Evolutionary conservation across 2,113 vertebrate species (phyloP).

Genomic region (Upupa epops): DNA sequence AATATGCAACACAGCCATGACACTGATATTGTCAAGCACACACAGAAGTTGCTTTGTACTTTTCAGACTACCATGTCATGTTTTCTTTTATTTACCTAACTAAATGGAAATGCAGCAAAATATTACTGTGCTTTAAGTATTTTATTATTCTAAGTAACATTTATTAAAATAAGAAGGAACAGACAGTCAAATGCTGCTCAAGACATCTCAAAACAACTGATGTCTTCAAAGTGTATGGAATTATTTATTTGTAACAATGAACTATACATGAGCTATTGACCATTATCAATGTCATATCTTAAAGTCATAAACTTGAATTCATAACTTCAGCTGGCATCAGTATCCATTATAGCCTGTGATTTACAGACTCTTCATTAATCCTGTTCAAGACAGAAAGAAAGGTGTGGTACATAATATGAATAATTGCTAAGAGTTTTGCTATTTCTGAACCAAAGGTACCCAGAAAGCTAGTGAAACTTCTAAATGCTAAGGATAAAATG

Average conservation of each 20-base stretch:
- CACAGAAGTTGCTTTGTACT: not conserved
- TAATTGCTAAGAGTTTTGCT: fast-evolving
- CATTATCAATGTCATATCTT: not conserved
- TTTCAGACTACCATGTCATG: not conserved
- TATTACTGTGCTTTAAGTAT: not conserved
- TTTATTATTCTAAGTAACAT: not conserved
- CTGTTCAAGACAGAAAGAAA: not conserved
- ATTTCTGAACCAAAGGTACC: not conserved
- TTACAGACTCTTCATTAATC: not conserved
- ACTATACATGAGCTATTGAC: not conserved
- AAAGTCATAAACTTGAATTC: not conserved
- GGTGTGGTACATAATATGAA: not conserved
- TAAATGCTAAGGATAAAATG: not conserved
- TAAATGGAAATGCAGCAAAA: not conserved
- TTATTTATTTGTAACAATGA: not conserved
- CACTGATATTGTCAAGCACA: not conserved
- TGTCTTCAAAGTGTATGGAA: not conserved
- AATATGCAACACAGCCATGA: not conserved
- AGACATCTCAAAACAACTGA: not conserved
- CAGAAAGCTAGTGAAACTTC: not conserved
- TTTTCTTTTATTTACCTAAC: not conserved
- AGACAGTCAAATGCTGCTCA: not conserved
- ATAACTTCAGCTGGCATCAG: not conserved
- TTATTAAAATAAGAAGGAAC: not conserved
- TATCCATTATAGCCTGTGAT: not conserved